Percentiles rank a stretch among this genome's conserved stretches.
Evolutionary conservation across 2,113 vertebrate species (phyloP).

Genomic region (Corvus cornix): DNA sequence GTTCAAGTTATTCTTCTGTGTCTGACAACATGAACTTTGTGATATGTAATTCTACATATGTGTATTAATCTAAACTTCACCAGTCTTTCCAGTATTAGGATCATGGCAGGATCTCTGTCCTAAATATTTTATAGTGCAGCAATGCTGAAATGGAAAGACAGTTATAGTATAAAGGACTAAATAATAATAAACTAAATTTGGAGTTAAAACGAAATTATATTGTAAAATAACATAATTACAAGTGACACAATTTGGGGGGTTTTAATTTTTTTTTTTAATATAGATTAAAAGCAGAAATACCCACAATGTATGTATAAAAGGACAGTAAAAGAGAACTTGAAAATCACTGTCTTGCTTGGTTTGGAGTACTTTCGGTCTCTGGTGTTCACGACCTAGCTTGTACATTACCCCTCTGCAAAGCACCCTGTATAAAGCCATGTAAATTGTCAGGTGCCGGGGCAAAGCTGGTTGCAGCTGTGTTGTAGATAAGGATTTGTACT

Average conservation of each 20-base stretch:
- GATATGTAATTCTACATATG: background rate
- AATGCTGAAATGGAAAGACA: background rate
- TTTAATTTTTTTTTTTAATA: background rate
- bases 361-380: background rate
- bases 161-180: background rate
- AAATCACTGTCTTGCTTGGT: background rate
- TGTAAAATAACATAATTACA: background rate
- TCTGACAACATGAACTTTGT: background rate
- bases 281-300: background rate
- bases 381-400: background rate
- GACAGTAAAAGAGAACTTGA: background rate
- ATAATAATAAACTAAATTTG: background rate
- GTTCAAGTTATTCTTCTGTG: background rate
- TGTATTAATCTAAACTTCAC: background rate
- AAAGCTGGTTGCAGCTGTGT: background rate
- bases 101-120: background rate
- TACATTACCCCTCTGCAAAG: background rate
- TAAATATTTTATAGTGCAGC: background rate
- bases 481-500: background rate
- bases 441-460: background rate
- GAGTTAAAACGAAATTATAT: background rate
- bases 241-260: background rate
- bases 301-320: background rate
- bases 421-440: background rate
- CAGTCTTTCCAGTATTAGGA: background rate